Base-by-base conservation (phyloP, 2,113 vertebrate species). In the Rhinolophus ferrumequinum region DNA sequence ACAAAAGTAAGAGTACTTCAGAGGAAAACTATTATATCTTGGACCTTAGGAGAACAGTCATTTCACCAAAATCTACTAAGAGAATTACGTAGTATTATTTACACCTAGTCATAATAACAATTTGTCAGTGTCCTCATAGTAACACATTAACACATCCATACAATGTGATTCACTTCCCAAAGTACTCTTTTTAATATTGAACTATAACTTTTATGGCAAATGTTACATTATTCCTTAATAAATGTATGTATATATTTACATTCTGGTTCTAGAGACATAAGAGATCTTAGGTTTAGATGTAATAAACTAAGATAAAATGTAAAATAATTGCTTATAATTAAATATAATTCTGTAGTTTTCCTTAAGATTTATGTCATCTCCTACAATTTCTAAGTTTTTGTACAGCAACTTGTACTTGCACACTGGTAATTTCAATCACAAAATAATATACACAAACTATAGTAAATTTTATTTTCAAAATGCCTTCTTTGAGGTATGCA, bases 91-190 rank as follows among this genome's bases (percentile, higher is more conserved):
- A 52, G 70, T 18, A 5, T 94, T 50, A 50, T 50, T 50, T 50
- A 50, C 47, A 97, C 47, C 24, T 64, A 58, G 7, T 96, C 92
- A n/a, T 0, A 93, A 95, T 67, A 96, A 77, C 30, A 95, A 72
- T 90, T 64, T 80, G 8, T 91, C 60, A 58, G 60, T 67, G 90
- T 95, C 83, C 33, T 86, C 26, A 14, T 2, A 93, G 89, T 94
- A 98, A 97, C 50, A n/a, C 24, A 94, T 38, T 15, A 93, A 83
- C 66, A 83, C 35, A 96, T 88, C 72, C 77, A 97, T 50, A 41
- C 4, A 88, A 19, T 66, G 58, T 24, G 70, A 92, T 96, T 96
- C 70, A 90, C 47, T 83, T 66, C 10, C 52, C 77, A 84, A 84
- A 76, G 26, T 35, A 93, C 28, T 44, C 54, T 87, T 93, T 76